These are phyloP conservation scores for Glandiceps talaboti DNA, from an alignment of 53 echinoderm and acorn worm genomes.

Conservation along the genomic window DNA sequence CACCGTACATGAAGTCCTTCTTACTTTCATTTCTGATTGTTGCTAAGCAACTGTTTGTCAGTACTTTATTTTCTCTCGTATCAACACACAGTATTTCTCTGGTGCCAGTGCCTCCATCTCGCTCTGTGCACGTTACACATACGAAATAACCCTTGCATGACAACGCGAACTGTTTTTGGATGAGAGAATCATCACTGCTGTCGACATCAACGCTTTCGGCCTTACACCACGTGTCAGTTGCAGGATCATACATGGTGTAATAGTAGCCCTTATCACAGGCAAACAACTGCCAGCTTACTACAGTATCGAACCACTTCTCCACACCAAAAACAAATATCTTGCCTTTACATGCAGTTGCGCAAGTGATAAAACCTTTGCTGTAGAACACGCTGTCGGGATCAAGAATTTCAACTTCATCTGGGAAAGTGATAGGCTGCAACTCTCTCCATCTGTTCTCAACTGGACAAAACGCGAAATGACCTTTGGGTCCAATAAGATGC, in stretches of 20 bases:
- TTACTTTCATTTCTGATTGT: no score
- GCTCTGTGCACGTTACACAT: background rate
- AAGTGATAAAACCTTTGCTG: background rate
- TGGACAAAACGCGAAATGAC: background rate
- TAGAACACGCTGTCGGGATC: background rate
- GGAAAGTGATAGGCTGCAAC: background rate
- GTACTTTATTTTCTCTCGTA: no score
- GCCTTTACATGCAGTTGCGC: background rate
- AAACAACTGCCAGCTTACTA: background rate
- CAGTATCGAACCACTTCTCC: background rate
- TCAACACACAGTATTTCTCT: no score
- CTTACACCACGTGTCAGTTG: background rate
- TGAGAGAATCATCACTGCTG: background rate
- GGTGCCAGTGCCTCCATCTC: background rate
- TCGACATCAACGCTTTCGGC: background rate
- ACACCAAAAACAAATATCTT: background rate
- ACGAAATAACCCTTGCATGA: background rate
- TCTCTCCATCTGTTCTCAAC: background rate
- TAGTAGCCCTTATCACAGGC: background rate
- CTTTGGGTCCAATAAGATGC: background rate
- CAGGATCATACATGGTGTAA: background rate
- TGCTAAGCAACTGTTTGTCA: no score
- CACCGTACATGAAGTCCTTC: no score
- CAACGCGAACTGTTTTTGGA: background rate
- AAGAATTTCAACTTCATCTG: background rate